Evolutionary conservation across 2,888 invertebrate genomes (phyloP), one percentile per base, ranked within the genome.

Genomic region (Neoascia interrupta): DNA sequence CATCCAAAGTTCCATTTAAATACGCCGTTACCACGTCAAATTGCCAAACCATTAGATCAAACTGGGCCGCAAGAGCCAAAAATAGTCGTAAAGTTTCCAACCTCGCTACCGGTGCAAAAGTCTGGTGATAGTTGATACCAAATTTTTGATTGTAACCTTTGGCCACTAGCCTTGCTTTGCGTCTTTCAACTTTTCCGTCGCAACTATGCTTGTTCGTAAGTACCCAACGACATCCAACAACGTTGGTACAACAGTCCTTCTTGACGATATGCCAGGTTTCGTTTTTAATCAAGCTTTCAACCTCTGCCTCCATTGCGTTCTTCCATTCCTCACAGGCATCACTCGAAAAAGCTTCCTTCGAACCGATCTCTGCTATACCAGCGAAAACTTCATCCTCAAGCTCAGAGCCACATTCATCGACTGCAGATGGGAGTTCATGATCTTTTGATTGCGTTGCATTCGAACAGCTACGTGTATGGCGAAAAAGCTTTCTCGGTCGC

Each of bases 251-350:
- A 8, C 15, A 8, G 34, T 60, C 58, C 36, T 64, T 58, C 47
- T 58, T 16, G 31, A 61, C 41, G 15, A 70, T 23, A 8, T 54
- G 56, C 37, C 60, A 72, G 1, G 72, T 66, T n/a, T 66, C 28
- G 19, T 63, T 54, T 8, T 63, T 56, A 19, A 51, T 23, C 4
- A 31, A n/a, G 10, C 10, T n/a, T 31, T n/a, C 3, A 31, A 31
- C 31, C 8, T 31, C 31, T 31, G 8, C 8, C 8, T 8, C 18
- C 8, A 31, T 31, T n/a, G 31, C 31, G 8, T 31, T 31, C 8
- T n/a, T 8, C 31, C 31, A 31, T n/a, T n/a, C 31, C 8, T 31
- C 31, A 31, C 3, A 49, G 18, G 23, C 10, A 34, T 49, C 41
- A 43, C 51, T 31, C 45, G 45, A 43, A 3, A 41, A 8, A 31